Percentiles rank a stretch among this genome's conserved stretches.
Conservation (phyloP, 2,888 invertebrate genomes). For the Machimus rusticus region DNA sequence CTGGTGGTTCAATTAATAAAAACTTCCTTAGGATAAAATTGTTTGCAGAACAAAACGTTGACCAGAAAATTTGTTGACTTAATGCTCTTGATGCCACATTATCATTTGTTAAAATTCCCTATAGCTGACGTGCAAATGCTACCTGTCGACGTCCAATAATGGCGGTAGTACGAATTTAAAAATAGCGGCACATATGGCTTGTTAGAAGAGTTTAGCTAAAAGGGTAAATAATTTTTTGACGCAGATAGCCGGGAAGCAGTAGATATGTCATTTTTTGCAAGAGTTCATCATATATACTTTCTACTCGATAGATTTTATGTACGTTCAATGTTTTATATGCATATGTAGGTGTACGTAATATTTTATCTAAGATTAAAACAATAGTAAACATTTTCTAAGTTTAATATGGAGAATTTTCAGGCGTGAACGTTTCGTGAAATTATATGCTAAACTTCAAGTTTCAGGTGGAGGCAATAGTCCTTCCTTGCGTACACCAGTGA, state of each 20-base stretch:
- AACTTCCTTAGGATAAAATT: background rate
- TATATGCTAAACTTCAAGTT: too few relatives aligned
- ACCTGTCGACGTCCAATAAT: background rate
- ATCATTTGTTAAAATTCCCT: background rate
- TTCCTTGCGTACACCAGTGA: too few relatives aligned
- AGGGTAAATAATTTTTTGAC: background rate
- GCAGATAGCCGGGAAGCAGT: background rate
- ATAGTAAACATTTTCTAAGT: too few relatives aligned
- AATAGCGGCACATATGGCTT: background rate
- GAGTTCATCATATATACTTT: background rate
- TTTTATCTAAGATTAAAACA: too few relatives aligned
- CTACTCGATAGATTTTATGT: too few relatives aligned
- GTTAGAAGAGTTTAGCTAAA: background rate
- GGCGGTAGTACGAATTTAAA: background rate
- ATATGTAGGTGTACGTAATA: too few relatives aligned
- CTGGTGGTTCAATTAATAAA: background rate
- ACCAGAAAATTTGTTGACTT: background rate
- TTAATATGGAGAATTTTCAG: too few relatives aligned
- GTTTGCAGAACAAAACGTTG: background rate
- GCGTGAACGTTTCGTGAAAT: too few relatives aligned
- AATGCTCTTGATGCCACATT: background rate
- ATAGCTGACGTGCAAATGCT: background rate
- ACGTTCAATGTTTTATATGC: too few relatives aligned
- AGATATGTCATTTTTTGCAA: background rate
- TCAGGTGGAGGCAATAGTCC: too few relatives aligned